Evolutionary conservation across 2,888 invertebrate genomes (phyloP), one percentile per base, ranked within the genome.

Genomic region (Chalcis sispes): DNA sequence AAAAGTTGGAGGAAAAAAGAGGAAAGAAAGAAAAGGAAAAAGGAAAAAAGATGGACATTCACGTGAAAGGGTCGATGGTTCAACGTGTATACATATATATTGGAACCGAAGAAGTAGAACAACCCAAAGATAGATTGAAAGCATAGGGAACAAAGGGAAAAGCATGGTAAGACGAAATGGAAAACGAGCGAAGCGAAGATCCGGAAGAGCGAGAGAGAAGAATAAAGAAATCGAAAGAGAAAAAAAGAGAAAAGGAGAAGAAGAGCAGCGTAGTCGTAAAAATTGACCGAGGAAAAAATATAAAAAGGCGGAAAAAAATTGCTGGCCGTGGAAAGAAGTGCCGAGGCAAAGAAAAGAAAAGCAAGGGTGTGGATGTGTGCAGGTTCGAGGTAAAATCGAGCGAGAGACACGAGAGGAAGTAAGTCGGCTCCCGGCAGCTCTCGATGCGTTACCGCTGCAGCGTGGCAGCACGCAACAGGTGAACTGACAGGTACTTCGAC

Each of bases 401-500:
- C 8, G 32, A 8, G 25, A 40, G 36, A 46, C 8, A 36, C 32
- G 10, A 2, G n/a, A 29, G 56, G n/a, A 46, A 36, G 36, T 2
- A 48, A 71, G 27, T 4, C 2, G 23, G 2, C 2, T 7, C 23
- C 13, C 20, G 13, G 18, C 10, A 32, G 40, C 46, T 32, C 23
- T 32, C 23, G 18, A 58, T 36, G 4, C 18, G n/a, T 20, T 48
- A 48, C 13, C n/a, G 25, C 10, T 36, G 59, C 72, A 58, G n/a
- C n/a, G n/a, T n/a, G n/a, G n/a, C n/a, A n/a, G 36, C 52, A 79
- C 67, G 81, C 80, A 81, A 82, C 80, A 81, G 80, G 82, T 81
- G 81, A 77, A 79, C 62, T 15, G 32, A 50, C 77, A 81, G 77
- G 78, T 78, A 72, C 71, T 72, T 78, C 66, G 73, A 59, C 32